phyloP scores from a whole-genome alignment of 1,140 invertebrate genomes.

The silkworm (Bombyx mori) region DNA sequence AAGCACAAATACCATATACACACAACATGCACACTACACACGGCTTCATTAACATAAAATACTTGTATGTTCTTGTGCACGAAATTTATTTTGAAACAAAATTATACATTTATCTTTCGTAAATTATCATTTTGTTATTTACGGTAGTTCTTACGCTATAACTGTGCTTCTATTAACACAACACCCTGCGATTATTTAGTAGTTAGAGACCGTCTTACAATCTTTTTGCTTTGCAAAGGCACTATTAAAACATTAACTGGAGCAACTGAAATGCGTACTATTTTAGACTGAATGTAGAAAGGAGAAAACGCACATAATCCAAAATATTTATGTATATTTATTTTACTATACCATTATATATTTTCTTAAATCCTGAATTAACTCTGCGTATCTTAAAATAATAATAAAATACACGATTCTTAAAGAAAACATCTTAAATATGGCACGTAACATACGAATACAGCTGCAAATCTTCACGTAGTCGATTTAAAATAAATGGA shows the following conservation, averaged over 20 bases:
- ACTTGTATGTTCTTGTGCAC: slow-evolving; percentile 1
- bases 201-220: slow-evolving; percentile 27
- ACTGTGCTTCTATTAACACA: slow-evolving; percentile 38
- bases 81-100: background rate
- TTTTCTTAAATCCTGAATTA: slow-evolving; percentile 46
- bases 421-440: slow-evolving; percentile 69
- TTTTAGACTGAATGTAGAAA: slow-evolving; percentile 34
- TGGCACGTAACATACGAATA: slow-evolving; percentile 10
- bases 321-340: slow-evolving; percentile 44
- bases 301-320: slow-evolving; percentile 30
- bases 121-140: slow-evolving; percentile 10
- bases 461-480: slow-evolving; percentile 40
- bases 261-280: slow-evolving; percentile 68
- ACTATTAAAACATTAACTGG: slow-evolving; percentile 39
- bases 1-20: slow-evolving; percentile 3
- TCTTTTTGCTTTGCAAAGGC: slow-evolving; percentile 47
- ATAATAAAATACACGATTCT: slow-evolving; percentile 26
- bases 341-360: slow-evolving; percentile 31
- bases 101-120: slow-evolving; percentile 4
- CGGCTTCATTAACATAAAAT: slow-evolving; percentile 2
- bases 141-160: slow-evolving; percentile 24
- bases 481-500: slow-evolving; percentile 13
- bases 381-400: slow-evolving; percentile 33
- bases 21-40: slow-evolving; percentile 8
- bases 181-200: slow-evolving; percentile 23